Conservation (phyloP, 2,113 vertebrate species). For the Boulengeromyrus knoepffleri region DNA sequence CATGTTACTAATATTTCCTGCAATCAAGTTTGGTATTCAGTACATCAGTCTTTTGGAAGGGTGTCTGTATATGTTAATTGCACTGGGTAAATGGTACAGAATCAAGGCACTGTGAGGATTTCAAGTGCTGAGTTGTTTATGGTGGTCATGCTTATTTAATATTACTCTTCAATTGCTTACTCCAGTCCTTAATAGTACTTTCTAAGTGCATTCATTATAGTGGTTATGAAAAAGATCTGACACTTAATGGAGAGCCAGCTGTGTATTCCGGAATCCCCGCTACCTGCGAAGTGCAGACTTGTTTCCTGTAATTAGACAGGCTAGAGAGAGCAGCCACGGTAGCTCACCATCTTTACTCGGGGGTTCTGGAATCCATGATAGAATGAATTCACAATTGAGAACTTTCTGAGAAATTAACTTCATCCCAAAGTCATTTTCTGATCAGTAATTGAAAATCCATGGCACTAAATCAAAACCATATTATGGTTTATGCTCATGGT, state of each 20-base stretch:
- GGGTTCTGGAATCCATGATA: not conserved
- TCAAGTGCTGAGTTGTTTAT: not conserved
- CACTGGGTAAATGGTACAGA: not conserved
- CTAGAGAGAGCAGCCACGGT: not conserved
- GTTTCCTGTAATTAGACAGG: not conserved
- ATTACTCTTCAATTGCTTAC: not conserved
- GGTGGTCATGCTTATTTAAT: not conserved
- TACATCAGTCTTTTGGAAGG: not conserved
- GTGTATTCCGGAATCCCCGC: not conserved
- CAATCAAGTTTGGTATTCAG: not conserved
- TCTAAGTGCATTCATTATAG: not conserved
- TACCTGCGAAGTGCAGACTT: not conserved
- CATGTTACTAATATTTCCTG: not conserved
- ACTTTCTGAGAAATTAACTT: not conserved
- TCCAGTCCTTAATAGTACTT: not conserved
- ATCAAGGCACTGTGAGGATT: not conserved
- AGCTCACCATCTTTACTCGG: not conserved
- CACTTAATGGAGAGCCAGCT: not conserved
- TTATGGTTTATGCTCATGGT: not conserved
- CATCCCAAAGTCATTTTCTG: not conserved
- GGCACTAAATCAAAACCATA: not conserved
- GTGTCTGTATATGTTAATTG: not conserved
- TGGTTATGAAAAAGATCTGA: not conserved
- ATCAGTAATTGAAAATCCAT: not conserved
- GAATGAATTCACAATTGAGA: not conserved